These are phyloP conservation scores for Callosobruchus maculatus DNA, from an alignment of 2,888 invertebrate species.

Conservation along the genomic window DNA sequence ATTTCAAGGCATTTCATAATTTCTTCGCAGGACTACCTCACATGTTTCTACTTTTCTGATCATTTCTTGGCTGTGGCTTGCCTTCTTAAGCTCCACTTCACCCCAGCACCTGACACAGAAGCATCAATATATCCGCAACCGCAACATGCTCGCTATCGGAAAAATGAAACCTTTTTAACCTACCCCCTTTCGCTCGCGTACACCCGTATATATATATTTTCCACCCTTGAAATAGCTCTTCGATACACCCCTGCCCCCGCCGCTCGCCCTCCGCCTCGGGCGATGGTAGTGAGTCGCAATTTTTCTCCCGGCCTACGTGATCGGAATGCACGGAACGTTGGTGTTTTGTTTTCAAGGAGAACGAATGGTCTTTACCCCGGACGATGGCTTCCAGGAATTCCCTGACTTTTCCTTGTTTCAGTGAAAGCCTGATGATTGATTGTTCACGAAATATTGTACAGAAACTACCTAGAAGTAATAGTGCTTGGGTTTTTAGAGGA, in stretches of 20 bases:
- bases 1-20: no score
- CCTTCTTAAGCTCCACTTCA: background rate
- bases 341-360: conserved; percentile 44
- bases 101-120: conserved; percentile 34
- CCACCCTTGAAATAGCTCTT: conserved; percentile 47
- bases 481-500: background rate
- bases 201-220: conserved; percentile 41
- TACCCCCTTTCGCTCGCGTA: conserved; percentile 33
- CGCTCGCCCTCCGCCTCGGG: conserved; percentile 34
- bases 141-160: conserved; percentile 48
- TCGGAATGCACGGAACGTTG: conserved; percentile 41
- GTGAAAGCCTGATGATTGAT: background rate
- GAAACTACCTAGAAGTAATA: background rate
- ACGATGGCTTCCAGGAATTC: conserved; percentile 4
- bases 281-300: conserved; percentile 49
- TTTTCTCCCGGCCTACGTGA: conserved; percentile 51
- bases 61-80: background rate
- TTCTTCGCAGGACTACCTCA: no score
- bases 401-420: conserved; percentile 2
- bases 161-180: conserved; percentile 50
- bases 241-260: conserved; percentile 37
- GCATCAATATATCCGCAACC: conserved; percentile 45
- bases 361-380: conserved; percentile 17
- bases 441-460: background rate
- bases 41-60: no score